Conservation (phyloP, 1,140 invertebrate genomes). For the Anoplolepis gracilipes region DNA sequence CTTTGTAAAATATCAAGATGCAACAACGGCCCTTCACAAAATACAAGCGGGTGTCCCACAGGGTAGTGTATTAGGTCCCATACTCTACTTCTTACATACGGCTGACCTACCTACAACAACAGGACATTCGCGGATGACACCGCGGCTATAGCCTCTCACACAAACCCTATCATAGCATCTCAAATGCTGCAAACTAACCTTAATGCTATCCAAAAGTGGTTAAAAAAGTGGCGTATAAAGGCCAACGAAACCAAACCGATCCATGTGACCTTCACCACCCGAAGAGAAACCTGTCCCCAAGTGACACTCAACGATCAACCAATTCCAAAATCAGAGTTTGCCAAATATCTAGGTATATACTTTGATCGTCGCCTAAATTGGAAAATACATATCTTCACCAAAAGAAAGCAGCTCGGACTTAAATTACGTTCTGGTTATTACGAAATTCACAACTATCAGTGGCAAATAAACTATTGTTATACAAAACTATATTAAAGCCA, state of each 20-base stretch:
- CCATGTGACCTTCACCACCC: slow-evolving; percentile 71
- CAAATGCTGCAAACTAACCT: neutral
- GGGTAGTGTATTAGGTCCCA: slow-evolving; percentile 68
- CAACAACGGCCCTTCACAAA: too few species aligned
- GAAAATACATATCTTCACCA: slow-evolving; percentile 40
- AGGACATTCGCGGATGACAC: slow-evolving; percentile 74
- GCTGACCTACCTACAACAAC: slow-evolving; percentile 60
- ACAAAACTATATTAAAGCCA: too few species aligned
- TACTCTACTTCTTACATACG: slow-evolving; percentile 31
- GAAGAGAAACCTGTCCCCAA: slow-evolving; percentile 34
- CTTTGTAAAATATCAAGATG: neutral
- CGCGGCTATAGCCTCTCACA: slow-evolving; percentile 54
- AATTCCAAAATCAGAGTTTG: slow-evolving; percentile 14
- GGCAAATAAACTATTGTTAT: too few species aligned
- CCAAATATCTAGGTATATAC: slow-evolving; percentile 57
- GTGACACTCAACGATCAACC: slow-evolving; percentile 37
- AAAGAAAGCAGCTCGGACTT: slow-evolving; percentile 66
- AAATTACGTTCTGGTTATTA: slow-evolving; percentile 73
- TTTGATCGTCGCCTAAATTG: slow-evolving; percentile 34
- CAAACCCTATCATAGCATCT: neutral
- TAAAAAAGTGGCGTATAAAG: slow-evolving; percentile 73
- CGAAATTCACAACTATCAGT: neutral
- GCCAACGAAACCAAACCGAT: slow-evolving; percentile 49
- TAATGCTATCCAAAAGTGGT: slow-evolving; percentile 63
- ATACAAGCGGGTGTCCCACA: too few species aligned